These are phyloP conservation scores for Coracias cyanogaster DNA, from an alignment of 2,797 vertebrate species.

Conservation along the genomic window DNA sequence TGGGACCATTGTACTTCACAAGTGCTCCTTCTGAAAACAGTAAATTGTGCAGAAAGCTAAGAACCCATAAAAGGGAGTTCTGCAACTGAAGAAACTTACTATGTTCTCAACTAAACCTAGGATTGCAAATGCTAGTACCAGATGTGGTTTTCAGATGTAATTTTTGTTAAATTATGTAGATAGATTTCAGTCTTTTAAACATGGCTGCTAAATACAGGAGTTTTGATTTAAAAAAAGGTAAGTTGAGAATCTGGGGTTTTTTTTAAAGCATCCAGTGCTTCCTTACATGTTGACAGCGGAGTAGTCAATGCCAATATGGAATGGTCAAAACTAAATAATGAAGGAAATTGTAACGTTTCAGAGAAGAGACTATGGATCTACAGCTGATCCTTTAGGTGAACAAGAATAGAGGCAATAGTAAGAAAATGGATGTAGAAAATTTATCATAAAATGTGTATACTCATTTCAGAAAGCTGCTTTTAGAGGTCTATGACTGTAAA, in stretches of 20 bases:
- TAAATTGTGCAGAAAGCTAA: slow-evolving; percentile 12
- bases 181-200: not conserved
- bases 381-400: not conserved
- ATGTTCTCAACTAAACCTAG: not conserved
- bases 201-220: not conserved
- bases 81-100: not conserved
- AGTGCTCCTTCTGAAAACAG: not conserved
- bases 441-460: not conserved
- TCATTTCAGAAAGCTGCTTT: not conserved
- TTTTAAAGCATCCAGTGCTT: not conserved
- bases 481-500: not conserved
- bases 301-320: not conserved
- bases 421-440: not conserved
- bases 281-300: not conserved
- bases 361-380: not conserved
- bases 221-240: no score
- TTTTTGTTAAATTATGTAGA: not conserved
- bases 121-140: not conserved
- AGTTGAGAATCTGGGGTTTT: not conserved
- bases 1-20: slow-evolving; percentile 2
- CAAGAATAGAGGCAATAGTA: not conserved
- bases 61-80: not conserved
- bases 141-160: not conserved
- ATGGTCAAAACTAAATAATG: not conserved
- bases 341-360: not conserved